Base-by-base conservation (phyloP, 1,140 invertebrate species). In the Drosophila melanica region DNA sequence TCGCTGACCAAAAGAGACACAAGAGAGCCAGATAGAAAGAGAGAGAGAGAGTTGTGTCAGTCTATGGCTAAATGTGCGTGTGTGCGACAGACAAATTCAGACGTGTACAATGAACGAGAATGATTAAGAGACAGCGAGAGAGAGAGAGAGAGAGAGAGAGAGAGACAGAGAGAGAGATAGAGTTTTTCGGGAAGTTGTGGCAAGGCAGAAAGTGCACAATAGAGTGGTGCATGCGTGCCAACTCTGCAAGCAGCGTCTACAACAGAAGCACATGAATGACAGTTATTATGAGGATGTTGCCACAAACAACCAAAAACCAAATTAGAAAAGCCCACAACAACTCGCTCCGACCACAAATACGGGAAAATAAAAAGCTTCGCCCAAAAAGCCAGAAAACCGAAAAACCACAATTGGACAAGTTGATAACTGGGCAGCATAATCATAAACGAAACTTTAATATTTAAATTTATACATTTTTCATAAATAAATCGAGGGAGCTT, bases 211-310 rank as follows among this genome's bases (percentile, higher is more conserved):
- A 58, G 55, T 58, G 55, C 55, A 45, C 42, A 23, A n/a, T n/a
- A 27, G 12, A 30, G 20, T 70, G 74, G 57, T 69, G 18, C 73
- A 78, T 78, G 75, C 75, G 65, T 72, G 9, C 45, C 35, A 35
- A 78, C 59, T 45, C 72, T 71, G 63, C 39, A 60, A 66, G 58
- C 60, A 63, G 64, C 65, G 44, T 51, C 42, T 14, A n/a, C 68
- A 73, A 59, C 39, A 54, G 1, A 51, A 77, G 45, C 47, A 44
- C 41, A 72, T 42, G 51, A 41, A 75, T 18, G 39, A 68, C 53
- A 77, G 55, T 16, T 44, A 35, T 35, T 16, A 18, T 30, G 35
- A 18, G 16, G 7, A 47, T 47, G 30, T 60, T 6, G 57, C 57
- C 44, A 47, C 27, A 59, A 47, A 60, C 20, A 11, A 37, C 39